These are phyloP conservation scores for Hypomesus transpacificus DNA, from an alignment of 2,113 vertebrate species.

Conservation along the genomic window DNA sequence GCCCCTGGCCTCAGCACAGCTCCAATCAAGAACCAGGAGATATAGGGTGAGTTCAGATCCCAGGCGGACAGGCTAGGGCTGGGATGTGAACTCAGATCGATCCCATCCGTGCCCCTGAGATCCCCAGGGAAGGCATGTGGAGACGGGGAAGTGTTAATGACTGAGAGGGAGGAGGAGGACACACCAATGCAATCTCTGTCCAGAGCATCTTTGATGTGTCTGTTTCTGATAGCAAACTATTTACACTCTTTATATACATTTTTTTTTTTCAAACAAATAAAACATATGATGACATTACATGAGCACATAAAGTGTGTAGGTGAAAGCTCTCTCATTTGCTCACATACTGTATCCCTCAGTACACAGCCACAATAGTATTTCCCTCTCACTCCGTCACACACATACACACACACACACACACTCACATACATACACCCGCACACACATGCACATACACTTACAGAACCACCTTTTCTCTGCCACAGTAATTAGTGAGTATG, in stretches of 20 bases:
- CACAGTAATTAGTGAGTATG: conserved; percentile 45
- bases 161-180: neutral
- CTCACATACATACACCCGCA: conserved; percentile 2
- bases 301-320: too few species aligned
- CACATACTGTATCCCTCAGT: too few species aligned
- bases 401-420: neutral
- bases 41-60: conserved; percentile 66
- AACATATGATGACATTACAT: too few species aligned
- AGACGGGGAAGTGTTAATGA: conserved; percentile 14
- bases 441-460: conserved; percentile 6
- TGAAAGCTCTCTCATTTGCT: too few species aligned
- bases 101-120: conserved; percentile 44
- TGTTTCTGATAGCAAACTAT: too few species aligned
- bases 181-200: neutral
- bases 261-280: too few species aligned
- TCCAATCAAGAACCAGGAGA: conserved; percentile 58
- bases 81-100: conserved; percentile 61
- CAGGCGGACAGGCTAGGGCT: conserved; percentile 53
- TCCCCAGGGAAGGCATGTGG: conserved; percentile 32
- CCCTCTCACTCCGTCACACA: neutral
- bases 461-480: conserved; percentile 14
- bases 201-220: conserved; percentile 2
- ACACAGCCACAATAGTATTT: too few species aligned
- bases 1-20: conserved; percentile 47
- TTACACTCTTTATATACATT: too few species aligned